These are phyloP conservation scores for Oryzias dopingdopingensis DNA, from an alignment of 2,797 vertebrate genomes.

Conservation along the genomic window DNA sequence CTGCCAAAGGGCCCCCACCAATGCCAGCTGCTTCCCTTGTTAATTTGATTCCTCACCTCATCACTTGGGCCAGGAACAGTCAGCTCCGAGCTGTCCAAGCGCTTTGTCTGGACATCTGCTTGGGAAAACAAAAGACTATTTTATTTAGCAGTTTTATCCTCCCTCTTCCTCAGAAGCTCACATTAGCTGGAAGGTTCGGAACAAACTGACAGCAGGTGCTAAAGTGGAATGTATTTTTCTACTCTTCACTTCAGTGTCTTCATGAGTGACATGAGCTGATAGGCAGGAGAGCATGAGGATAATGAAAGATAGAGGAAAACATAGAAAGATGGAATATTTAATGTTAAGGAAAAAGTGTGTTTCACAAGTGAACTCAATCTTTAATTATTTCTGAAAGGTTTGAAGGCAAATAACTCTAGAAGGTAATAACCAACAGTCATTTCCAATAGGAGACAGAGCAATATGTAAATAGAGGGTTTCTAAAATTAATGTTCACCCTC, in stretches of 20 bases:
- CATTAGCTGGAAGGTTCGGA: slow-evolving; percentile 14
- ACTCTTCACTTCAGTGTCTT: slow-evolving; percentile 1
- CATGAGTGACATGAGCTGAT: neutral
- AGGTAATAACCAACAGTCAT: no score
- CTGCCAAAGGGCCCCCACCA: slow-evolving; percentile 45
- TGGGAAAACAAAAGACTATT: slow-evolving; percentile 36
- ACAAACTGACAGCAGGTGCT: slow-evolving; percentile 24
- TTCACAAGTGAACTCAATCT: neutral
- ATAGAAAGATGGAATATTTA: neutral
- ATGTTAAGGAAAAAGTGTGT: neutral
- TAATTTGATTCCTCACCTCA: slow-evolving; percentile 67
- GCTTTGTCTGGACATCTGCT: slow-evolving; percentile 52
- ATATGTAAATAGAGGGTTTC: no score
- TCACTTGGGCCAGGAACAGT: slow-evolving; percentile 23
- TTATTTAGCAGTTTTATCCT: slow-evolving; percentile 24
- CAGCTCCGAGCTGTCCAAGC: slow-evolving; percentile 32
- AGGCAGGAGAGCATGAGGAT: neutral
- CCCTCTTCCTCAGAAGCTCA: slow-evolving; percentile 12
- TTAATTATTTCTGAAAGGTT: neutral
- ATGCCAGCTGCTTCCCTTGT: slow-evolving; percentile 63
- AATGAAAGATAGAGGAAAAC: neutral
- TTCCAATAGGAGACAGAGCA: no score
- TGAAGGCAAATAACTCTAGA: no score
- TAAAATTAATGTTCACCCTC: no score
- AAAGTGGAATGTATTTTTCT: slow-evolving; percentile 6